Conservation (phyloP, 2,113 vertebrate genomes). For the Oncorhynchus tshawytscha region DNA sequence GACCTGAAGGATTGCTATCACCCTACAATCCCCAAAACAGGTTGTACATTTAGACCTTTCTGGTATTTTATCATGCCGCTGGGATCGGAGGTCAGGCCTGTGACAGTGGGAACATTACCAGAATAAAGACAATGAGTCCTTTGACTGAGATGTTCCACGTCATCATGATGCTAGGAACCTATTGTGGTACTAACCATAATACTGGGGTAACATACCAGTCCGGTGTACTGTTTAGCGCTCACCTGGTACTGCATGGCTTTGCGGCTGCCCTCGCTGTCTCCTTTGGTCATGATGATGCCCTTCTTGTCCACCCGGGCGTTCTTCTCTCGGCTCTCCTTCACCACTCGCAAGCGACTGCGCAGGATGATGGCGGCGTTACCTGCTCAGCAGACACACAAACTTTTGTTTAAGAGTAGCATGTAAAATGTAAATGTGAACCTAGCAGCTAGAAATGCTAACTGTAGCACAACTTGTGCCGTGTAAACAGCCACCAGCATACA, state of each 20-base stretch:
- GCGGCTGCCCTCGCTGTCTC: conserved; percentile 54
- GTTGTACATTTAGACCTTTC: neutral
- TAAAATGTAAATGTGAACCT: neutral
- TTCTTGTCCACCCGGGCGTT: conserved; percentile 34
- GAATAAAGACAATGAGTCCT: neutral
- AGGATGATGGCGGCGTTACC: conserved; percentile 77
- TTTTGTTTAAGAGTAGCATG: neutral
- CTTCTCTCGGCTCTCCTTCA: conserved; percentile 68
- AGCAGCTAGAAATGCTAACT: neutral
- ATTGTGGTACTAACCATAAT: neutral
- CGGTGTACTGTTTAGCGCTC: neutral
- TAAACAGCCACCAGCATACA: conserved; percentile 53
- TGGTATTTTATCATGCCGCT: neutral
- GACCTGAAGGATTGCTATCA: neutral
- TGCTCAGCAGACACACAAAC: conserved; percentile 25
- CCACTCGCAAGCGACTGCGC: conserved; percentile 75
- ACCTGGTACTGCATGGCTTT: conserved; percentile 75
- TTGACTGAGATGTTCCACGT: neutral
- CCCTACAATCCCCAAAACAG: neutral
- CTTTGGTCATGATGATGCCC: conserved; percentile 54
- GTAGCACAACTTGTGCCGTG: neutral
- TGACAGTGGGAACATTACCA: neutral
- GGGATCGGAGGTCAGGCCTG: too few species aligned
- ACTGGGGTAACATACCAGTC: neutral
- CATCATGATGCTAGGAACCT: neutral